Conservation (phyloP, 2,113 vertebrate genomes). For the Pitta sordida region DNA sequence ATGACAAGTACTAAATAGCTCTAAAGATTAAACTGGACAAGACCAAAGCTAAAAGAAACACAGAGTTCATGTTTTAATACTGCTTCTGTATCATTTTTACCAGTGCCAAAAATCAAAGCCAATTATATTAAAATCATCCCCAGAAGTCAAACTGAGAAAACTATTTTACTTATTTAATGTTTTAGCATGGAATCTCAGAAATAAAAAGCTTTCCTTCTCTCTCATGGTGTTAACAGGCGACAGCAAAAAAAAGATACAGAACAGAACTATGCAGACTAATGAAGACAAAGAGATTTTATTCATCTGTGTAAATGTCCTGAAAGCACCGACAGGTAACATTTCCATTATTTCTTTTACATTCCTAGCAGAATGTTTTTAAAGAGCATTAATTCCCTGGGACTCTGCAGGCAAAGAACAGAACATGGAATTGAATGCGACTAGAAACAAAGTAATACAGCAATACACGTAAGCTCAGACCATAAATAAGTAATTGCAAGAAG, state of each 20-base stretch:
- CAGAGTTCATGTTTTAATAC: neutral
- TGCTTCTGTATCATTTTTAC: neutral
- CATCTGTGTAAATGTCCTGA: neutral
- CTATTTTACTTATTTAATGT: neutral
- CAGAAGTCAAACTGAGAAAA: neutral
- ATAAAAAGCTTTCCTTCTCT: neutral
- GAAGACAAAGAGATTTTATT: neutral
- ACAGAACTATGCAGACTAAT: neutral
- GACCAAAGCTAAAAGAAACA: neutral
- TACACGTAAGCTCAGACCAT: neutral
- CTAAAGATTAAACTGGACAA: neutral
- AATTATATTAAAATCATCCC: neutral
- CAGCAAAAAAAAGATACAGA: too few relatives aligned
- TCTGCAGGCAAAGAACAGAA: neutral
- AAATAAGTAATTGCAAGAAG: neutral
- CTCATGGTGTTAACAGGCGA: neutral
- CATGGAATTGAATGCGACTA: neutral
- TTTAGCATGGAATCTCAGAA: neutral
- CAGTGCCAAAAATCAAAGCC: neutral
- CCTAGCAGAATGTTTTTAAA: neutral
- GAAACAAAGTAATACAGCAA: neutral
- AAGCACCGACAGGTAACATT: neutral
- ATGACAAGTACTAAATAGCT: neutral
- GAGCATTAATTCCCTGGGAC: neutral
- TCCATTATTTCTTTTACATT: neutral